Base-by-base conservation (phyloP, 2,113 vertebrate genomes). In the Chrysemys picta region DNA sequence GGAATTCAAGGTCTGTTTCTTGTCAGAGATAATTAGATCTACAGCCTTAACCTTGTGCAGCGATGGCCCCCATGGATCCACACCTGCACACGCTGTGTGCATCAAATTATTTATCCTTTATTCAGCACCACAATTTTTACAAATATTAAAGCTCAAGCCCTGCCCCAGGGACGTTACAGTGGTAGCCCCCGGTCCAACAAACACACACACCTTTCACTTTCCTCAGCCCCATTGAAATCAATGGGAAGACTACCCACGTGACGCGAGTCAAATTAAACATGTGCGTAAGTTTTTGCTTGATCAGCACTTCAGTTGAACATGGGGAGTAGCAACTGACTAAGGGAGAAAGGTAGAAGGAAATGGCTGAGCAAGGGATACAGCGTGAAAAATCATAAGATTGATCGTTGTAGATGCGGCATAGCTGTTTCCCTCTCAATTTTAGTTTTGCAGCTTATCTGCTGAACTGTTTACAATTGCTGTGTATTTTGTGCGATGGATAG, bases 131-230 rank as follows among this genome's bases (percentile, higher is more conserved):
- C 3, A 19, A n/a, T 69, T 16, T n/a, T n/a, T 69, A 69, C 62
- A 69, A 35, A 69, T 69, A 69, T n/a, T n/a, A 69, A 69, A 65
- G 31, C 62, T n/a, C 62, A 69, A 17, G 35, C 59, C 14, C 13
- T n/a, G 35, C 19, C 19, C 65, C n/a, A 38, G 17, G 14, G 65
- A 72, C 35, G 4, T 72, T 38, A 72, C 35, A 69, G n/a, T 72
- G 2, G 4, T n/a, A n/a, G 7, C 35, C 0, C 35, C 8, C 4
- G 4, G 17, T 72, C 19, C 65, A 22, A n/a, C n/a, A 72, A 72
- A 38, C 14, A n/a, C 65, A 62, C 57, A 22, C 35, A 19, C 3
- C 17, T 69, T 69, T 69, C 62, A 69, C 65, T 72, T 22, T 72
- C 21, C n/a, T 72, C 65, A 72, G n/a, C n/a, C n/a, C n/a, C 17